Conservation (phyloP, 2,113 vertebrate genomes). For the Fulica atra region DNA sequence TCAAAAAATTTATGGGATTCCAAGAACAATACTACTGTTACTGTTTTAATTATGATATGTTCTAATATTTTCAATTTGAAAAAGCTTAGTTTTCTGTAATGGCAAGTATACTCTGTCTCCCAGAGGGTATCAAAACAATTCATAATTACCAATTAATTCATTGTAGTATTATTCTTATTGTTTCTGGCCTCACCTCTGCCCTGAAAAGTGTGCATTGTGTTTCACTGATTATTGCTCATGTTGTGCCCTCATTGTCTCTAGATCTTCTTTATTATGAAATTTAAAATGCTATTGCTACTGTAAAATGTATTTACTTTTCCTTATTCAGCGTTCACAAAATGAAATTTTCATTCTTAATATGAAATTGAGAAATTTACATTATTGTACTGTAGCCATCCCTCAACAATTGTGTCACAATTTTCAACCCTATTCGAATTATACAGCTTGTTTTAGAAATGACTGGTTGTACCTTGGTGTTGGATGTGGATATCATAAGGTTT, state of each 20-base stretch:
- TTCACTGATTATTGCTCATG: neutral
- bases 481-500: neutral
- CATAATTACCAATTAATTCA: neutral
- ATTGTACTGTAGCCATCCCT: neutral
- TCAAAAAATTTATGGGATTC: neutral
- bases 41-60: neutral
- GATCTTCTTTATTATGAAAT: neutral
- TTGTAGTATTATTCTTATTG: neutral
- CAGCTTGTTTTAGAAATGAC: neutral
- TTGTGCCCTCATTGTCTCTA: neutral
- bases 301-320: neutral
- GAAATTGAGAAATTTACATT: neutral
- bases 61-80: neutral
- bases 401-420: neutral
- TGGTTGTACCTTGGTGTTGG: neutral
- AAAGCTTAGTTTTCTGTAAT: neutral
- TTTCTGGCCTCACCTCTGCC: neutral
- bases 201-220: neutral
- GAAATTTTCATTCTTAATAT: neutral
- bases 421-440: neutral
- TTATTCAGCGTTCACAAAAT: neutral
- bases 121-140: constrained; percentile 5
- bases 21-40: neutral
- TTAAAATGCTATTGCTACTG: neutral
- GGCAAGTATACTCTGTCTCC: neutral